Evolutionary conservation across 2,797 vertebrate species (phyloP).

Genomic region (Darevskia nairensis): DNA sequence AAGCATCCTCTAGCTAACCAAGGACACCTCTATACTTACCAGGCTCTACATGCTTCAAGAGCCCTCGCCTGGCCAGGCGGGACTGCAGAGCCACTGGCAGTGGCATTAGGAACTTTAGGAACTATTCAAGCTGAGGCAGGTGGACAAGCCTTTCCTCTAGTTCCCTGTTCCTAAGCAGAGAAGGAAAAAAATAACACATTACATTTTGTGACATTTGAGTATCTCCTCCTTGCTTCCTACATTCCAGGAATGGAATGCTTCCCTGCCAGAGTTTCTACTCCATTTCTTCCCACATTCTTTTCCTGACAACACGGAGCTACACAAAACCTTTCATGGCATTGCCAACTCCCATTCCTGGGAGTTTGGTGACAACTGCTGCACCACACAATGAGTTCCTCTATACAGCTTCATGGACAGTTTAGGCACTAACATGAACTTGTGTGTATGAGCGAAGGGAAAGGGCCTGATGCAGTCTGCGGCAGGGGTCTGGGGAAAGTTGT

Average conservation of each 20-base stretch:
- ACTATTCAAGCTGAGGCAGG: neutral
- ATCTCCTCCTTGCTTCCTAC: neutral
- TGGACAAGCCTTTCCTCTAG: neutral
- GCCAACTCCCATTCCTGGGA: neutral
- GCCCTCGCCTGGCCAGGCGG: conserved; percentile 92
- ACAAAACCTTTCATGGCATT: neutral
- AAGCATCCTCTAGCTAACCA: neutral
- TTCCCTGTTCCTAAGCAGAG: neutral
- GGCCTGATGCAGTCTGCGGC: accelerated
- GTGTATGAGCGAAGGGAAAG: neutral
- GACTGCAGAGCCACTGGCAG: conserved; percentile 89
- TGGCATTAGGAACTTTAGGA: conserved; percentile 84
- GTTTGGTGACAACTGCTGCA: neutral
- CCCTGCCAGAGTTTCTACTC: neutral
- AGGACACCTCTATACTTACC: conserved; percentile 72
- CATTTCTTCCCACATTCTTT: neutral
- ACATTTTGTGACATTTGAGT: neutral
- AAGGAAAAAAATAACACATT: neutral
- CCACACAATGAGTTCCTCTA: neutral
- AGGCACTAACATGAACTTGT: too few relatives aligned
- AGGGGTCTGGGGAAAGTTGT: neutral
- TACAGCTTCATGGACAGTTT: too few relatives aligned
- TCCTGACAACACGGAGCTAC: neutral
- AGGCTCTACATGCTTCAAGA: conserved; percentile 90
- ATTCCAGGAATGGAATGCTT: neutral